These are phyloP conservation scores for Rhinopomastus cyanomelas DNA, from an alignment of 2,113 vertebrate genomes.

Conservation along the genomic window DNA sequence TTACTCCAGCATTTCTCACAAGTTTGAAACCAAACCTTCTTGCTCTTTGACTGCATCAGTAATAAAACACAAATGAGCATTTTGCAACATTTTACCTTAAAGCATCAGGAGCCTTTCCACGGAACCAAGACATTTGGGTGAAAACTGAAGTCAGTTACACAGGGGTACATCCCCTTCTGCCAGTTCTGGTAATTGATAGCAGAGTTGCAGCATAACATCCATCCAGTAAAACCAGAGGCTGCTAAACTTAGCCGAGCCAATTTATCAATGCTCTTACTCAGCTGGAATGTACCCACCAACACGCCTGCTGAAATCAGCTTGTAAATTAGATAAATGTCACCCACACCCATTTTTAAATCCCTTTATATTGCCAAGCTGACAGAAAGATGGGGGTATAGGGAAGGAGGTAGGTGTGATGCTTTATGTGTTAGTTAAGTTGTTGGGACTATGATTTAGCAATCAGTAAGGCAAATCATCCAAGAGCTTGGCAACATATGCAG, in stretches of 20 bases:
- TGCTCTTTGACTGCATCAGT: not conserved
- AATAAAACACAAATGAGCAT: not conserved
- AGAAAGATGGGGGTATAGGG: not conserved
- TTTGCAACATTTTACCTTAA: not conserved
- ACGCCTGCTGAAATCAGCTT: not conserved
- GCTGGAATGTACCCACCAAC: not conserved
- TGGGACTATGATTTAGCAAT: not conserved
- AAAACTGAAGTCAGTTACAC: not conserved
- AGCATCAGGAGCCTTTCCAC: not conserved
- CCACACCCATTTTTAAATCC: not conserved
- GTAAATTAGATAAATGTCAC: not conserved
- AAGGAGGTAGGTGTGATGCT: not conserved
- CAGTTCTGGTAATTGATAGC: not conserved
- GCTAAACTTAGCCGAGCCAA: not conserved
- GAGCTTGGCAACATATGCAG: not conserved
- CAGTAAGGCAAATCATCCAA: not conserved
- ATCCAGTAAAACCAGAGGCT: not conserved
- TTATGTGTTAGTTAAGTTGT: not conserved
- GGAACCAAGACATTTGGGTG: not conserved
- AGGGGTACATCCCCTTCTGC: not conserved
- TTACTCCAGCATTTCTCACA: not conserved
- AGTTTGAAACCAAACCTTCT: not conserved
- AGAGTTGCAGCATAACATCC: not conserved
- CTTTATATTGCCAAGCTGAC: not conserved
- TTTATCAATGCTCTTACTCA: conserved; percentile 23